Percentiles rank a stretch among this genome's conserved stretches.
phyloP scores from a whole-genome alignment of 2,888 invertebrate species.

The Plusia festucae region DNA sequence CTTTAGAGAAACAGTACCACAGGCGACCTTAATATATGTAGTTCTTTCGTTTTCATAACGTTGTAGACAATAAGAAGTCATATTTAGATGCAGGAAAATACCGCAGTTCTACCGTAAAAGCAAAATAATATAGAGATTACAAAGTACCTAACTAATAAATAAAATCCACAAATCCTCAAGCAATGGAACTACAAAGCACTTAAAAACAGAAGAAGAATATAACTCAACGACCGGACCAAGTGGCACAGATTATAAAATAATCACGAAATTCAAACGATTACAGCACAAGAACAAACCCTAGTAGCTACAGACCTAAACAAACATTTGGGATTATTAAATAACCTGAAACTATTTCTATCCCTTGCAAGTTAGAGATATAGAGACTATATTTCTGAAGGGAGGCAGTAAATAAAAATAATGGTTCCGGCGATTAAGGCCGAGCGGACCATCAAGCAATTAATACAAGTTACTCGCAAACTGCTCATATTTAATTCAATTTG shows the following conservation, averaged over 20 bases:
- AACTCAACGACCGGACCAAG: not conserved
- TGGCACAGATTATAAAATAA: not conserved
- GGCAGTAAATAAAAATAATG: slow-evolving; percentile 22
- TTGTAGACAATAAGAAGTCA: not conserved
- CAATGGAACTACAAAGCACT: slow-evolving; percentile 1
- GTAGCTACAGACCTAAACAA: not conserved
- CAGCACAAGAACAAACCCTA: not conserved
- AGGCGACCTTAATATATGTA: not conserved
- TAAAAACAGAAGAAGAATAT: slow-evolving; percentile 6
- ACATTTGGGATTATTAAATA: not conserved
- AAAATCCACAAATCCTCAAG: not conserved
- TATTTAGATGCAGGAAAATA: not conserved
- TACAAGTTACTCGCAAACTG: slow-evolving; percentile 27
- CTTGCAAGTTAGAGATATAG: not conserved
- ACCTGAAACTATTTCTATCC: slow-evolving; percentile 1
- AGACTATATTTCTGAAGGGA: not conserved
- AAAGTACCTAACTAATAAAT: not conserved
- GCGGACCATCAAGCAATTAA: slow-evolving; percentile 33
- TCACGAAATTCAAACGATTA: not conserved
- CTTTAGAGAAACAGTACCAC: too few relatives aligned
- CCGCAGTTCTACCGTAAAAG: not conserved
- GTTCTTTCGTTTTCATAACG: not conserved
- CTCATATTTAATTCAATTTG: slow-evolving; percentile 53
- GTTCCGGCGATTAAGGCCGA: slow-evolving; percentile 7
- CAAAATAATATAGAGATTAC: not conserved